Percentiles rank a stretch among this genome's conserved stretches.
These are phyloP conservation scores for Protula sp. DNA, from an alignment of 2,888 invertebrate species.

Conservation along the genomic window DNA sequence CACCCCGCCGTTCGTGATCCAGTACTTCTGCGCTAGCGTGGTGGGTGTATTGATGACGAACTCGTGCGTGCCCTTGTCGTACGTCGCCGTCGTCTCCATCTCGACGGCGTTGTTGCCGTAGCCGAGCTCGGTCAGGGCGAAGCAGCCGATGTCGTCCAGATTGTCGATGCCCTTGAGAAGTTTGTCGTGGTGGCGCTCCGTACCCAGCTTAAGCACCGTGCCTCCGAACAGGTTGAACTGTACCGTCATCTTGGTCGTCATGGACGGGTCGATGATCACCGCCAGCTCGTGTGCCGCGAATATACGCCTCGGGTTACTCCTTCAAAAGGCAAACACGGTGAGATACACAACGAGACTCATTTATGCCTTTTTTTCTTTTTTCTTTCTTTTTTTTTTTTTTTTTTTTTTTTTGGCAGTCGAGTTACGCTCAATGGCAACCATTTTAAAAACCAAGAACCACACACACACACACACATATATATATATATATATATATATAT, in stretches of 20 bases:
- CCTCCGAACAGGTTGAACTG: conserved; percentile 49
- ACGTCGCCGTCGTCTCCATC: conserved; percentile 33
- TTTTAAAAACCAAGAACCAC: too few species aligned
- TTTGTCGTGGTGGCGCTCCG: conserved; percentile 43
- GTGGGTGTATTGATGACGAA: conserved; percentile 28
- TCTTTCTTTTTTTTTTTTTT: background rate
- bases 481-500: too few species aligned
- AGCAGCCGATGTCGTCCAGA: conserved; percentile 31
- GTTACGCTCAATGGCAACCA: too few species aligned
- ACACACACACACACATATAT: too few species aligned
- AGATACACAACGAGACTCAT: background rate
- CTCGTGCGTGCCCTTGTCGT: conserved; percentile 25
- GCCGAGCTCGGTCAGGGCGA: conserved; percentile 32
- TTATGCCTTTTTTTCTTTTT: background rate
- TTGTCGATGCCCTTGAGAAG: conserved; percentile 32
- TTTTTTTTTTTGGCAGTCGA: too few species aligned
- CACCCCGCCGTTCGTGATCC: conserved; percentile 35
- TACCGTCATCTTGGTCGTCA: conserved; percentile 34
- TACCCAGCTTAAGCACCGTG: conserved; percentile 51
- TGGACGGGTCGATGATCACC: conserved; percentile 28
- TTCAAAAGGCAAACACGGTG: background rate
- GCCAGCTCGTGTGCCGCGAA: conserved; percentile 33
- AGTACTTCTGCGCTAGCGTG: conserved; percentile 31
- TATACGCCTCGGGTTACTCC: conserved; percentile 25
- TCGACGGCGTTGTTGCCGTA: conserved; percentile 35